Percentiles rank a stretch among this genome's conserved stretches.
Conservation (phyloP, 1,140 invertebrate species). For the Drosophila erecta region DNA sequence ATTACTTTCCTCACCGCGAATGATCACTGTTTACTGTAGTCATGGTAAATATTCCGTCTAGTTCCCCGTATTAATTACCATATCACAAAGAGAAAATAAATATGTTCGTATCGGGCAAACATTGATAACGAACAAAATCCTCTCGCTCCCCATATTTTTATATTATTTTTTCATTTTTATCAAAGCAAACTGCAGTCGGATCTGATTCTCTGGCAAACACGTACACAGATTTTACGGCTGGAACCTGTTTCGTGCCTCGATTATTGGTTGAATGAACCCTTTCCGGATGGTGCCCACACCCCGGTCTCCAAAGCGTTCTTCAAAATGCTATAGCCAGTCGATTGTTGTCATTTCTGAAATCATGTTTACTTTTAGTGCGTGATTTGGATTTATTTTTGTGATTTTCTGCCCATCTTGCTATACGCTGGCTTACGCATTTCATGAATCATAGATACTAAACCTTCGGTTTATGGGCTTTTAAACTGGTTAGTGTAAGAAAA, state of each 20-base stretch:
- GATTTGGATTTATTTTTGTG: constrained; percentile 49
- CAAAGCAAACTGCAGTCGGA: constrained; percentile 55
- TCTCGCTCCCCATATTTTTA: constrained; percentile 20
- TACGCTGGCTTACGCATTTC: constrained; percentile 13
- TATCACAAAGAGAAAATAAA: constrained; percentile 39
- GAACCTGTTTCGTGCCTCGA: constrained; percentile 64
- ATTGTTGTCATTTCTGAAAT: constrained; percentile 68
- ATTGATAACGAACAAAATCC: constrained; percentile 35
- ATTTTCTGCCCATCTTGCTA: neutral
- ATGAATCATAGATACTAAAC: constrained; percentile 20
- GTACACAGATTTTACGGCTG: constrained; percentile 58
- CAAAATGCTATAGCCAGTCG: neutral
- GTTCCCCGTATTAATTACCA: constrained; percentile 22
- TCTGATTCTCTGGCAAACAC: constrained; percentile 41
- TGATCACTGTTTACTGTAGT: constrained; percentile 25
- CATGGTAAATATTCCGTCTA: constrained; percentile 28
- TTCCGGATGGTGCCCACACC: constrained; percentile 40
- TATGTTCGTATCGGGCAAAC: constrained; percentile 44
- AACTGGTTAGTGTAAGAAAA: constrained; percentile 4
- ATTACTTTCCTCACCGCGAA: neutral
- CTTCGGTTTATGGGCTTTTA: constrained; percentile 8
- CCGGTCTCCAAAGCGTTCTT: neutral
- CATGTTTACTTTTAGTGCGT: constrained; percentile 58
- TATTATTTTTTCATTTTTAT: constrained; percentile 46
- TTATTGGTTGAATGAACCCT: constrained; percentile 80